Conservation (phyloP, 2,888 invertebrate species). For the Merodon equestris region DNA sequence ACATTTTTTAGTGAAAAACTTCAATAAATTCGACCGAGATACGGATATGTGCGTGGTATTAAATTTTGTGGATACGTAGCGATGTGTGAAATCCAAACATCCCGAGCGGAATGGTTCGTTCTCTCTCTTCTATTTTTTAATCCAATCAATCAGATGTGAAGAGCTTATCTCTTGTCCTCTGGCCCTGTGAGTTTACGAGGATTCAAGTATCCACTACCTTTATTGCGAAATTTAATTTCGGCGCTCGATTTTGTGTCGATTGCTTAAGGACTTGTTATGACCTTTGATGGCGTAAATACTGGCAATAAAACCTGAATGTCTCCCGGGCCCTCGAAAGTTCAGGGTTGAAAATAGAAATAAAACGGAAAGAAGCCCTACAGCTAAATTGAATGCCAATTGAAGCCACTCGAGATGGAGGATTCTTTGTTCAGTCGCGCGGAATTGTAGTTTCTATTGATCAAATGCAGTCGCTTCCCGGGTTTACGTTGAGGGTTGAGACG, state of each 20-base stretch:
- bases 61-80: constrained; percentile 2
- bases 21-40: constrained; percentile 25
- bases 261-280: constrained; percentile 28
- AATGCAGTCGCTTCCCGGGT: too few relatives aligned
- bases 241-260: constrained; percentile 32
- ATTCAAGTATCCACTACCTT: too few relatives aligned
- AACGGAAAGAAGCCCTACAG: too few relatives aligned
- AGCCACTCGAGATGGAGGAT: background rate
- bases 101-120: background rate
- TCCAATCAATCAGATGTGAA: constrained; percentile 42
- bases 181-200: too few relatives aligned
- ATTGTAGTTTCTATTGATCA: too few relatives aligned
- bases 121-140: constrained; percentile 14
- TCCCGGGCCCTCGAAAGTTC: background rate
- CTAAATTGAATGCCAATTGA: background rate
- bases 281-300: constrained; percentile 34
- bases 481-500: too few relatives aligned
- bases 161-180: background rate
- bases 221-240: background rate
- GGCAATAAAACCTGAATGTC: constrained; percentile 31
- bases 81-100: constrained; percentile 27
- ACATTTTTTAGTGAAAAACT: too few relatives aligned
- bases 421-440: too few relatives aligned
- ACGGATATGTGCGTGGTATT: constrained; percentile 7
- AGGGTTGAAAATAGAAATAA: background rate